These are phyloP conservation scores for Silurus aristotelis DNA, from an alignment of 2,797 vertebrate genomes.

Conservation along the genomic window DNA sequence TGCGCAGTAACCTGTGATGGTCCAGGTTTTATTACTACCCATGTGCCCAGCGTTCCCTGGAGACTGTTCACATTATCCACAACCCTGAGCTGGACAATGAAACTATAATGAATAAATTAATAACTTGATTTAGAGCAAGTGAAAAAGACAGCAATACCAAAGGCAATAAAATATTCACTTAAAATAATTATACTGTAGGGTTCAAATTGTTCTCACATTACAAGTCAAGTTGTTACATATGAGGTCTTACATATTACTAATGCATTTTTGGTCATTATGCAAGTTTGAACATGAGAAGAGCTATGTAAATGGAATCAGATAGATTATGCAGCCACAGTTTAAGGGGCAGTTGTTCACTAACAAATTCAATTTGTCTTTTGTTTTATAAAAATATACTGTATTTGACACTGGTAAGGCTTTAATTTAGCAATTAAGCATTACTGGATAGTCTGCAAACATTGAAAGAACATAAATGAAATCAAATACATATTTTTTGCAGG, in stretches of 20 bases:
- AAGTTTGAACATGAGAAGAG: constrained; percentile 7
- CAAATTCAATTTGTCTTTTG: constrained; percentile 1
- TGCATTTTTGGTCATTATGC: constrained; percentile 33
- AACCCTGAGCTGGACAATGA: background rate
- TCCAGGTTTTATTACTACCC: background rate
- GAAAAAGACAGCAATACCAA: constrained; percentile 52
- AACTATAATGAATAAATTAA: constrained; percentile 16
- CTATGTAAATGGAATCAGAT: background rate
- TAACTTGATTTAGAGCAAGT: background rate
- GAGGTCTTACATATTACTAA: constrained; percentile 22
- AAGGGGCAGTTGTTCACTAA: constrained; percentile 19
- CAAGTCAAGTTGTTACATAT: constrained; percentile 32
- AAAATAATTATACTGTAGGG: constrained; percentile 49
- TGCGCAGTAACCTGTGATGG: background rate
- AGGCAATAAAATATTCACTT: constrained; percentile 64
- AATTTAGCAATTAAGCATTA: constrained; percentile 1
- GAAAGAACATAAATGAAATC: background rate
- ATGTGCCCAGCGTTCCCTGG: background rate
- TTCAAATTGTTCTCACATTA: constrained; percentile 58
- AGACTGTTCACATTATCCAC: background rate
- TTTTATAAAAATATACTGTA: background rate
- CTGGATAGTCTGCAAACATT: background rate
- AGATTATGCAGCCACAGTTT: constrained; percentile 5
- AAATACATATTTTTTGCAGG: background rate
- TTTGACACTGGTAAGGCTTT: background rate